Evolutionary conservation across 2,113 vertebrate species (phyloP).

Genomic region (Poeciliopsis prolifica): DNA sequence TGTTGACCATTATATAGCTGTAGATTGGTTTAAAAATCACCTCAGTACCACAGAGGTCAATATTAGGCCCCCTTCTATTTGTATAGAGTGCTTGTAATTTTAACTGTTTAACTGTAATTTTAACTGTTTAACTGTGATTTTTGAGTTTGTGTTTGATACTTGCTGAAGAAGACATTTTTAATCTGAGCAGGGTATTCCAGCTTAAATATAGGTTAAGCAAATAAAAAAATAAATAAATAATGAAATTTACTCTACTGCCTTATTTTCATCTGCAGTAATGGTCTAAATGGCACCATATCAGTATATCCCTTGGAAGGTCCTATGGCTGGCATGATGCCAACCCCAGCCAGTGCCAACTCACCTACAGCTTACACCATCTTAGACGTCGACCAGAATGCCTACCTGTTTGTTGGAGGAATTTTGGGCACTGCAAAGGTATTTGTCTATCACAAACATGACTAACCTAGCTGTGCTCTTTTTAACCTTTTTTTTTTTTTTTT

Average conservation of each 20-base stretch:
- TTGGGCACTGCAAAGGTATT: conserved; percentile 89
- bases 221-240: too few species aligned
- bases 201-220: too few species aligned
- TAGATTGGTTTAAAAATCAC: too few species aligned
- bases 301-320: conserved; percentile 91
- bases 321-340: conserved; percentile 87
- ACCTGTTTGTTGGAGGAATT: conserved; percentile 97
- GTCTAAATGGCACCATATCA: conserved; percentile 92
- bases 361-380: conserved; percentile 90
- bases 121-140: too few species aligned
- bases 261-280: conserved; percentile 79
- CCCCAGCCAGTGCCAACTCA: conserved; percentile 81
- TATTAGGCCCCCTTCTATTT: too few species aligned
- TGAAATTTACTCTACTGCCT: background rate
- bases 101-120: too few species aligned
- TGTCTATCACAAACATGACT: conserved; percentile 22
- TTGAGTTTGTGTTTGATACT: background rate
- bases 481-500: background rate
- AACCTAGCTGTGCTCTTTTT: background rate
- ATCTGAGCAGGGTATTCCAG: too few species aligned
- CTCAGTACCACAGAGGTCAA: too few species aligned
- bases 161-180: background rate
- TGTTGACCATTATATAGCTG: too few species aligned
- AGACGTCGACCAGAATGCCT: conserved; percentile 93
- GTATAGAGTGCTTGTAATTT: too few species aligned